These are phyloP conservation scores for Delia radicum DNA, from an alignment of 1,140 invertebrate species.

Conservation along the genomic window DNA sequence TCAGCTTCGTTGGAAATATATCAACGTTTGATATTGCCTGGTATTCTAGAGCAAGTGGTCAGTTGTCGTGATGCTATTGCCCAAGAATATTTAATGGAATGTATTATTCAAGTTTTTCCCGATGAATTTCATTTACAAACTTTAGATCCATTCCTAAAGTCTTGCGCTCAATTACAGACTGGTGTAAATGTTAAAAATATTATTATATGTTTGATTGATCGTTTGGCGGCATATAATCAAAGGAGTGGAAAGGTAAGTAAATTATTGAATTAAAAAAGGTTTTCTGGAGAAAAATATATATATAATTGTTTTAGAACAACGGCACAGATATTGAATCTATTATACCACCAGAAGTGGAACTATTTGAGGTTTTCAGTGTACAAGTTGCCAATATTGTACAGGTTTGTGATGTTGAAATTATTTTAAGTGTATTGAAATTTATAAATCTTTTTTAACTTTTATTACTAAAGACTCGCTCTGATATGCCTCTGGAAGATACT, in stretches of 20 bases:
- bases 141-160: conserved; percentile 91
- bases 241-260: conserved; percentile 62
- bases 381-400: conserved; percentile 95
- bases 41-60: conserved; percentile 94
- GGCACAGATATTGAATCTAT: conserved; percentile 67
- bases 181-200: conserved; percentile 98
- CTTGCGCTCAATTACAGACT: conserved; percentile 92
- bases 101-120: conserved; percentile 99
- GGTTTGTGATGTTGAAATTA: conserved; percentile 60
- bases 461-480: conserved; percentile 72
- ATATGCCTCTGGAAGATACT: conserved; percentile 95
- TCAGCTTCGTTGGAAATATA: conserved; percentile 93
- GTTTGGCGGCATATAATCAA: conserved; percentile 82
- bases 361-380: conserved; percentile 98
- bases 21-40: conserved; percentile 83
- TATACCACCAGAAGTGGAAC: conserved; percentile 83
- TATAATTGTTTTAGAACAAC: conserved; percentile 55
- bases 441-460: neutral
- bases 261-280: too few species aligned
- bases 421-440: conserved; percentile 27
- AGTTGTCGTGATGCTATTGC: conserved; percentile 98
- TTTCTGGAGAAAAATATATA: conserved; percentile 51
- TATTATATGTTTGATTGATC: conserved; percentile 94
- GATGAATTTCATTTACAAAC: conserved; percentile 99
- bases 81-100: conserved; percentile 99